Evolutionary conservation across 2,797 vertebrate species (phyloP), one percentile per base, ranked within the genome.

Genomic region (Poeciliopsis presidionis): DNA sequence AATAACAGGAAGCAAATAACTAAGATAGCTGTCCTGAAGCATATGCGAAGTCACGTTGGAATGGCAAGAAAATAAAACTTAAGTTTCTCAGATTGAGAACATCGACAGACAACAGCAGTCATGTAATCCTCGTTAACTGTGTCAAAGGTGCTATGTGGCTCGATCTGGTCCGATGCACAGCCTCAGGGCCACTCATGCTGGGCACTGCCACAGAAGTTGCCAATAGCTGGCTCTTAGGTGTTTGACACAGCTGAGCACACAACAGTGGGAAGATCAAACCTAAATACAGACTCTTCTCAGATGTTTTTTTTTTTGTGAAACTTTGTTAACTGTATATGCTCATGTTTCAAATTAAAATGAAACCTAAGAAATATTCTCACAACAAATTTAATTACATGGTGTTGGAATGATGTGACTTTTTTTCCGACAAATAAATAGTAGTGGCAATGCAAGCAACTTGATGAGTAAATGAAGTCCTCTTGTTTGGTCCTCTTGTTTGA

Each of bases 201-300:
- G 78, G 87, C 45, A 83, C 80, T 72, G 83, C 79, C 78, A 77
- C 84, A 88, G 73, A 84, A 82, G 79, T 70, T 82, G 84, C 91
- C 88, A 90, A 90, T 91, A 92, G 78, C 84, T 61, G 47, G 82
- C 81, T 84, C 77, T 85, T 83, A 83, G 82, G 86, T 82, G 78
- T 85, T 88, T 70, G 74, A 84, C 77, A 90, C 88, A 91, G 92
- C 87, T 89, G 86, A 90, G 80, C 79, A 90, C 83, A 86, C 87
- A 90, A 22, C 61, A 76, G 69, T 57, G 55, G 55, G 43, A 67
- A 69, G 46, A 78, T 81, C 47, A 70, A 80, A 84, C 61, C 67
- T 73, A 41, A 59, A 25, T 63, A 51, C 11, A 59, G 82, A 53
- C 74, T 73, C 30, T 28, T 77, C 30, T 75, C 59, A 63, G 74